Conservation (phyloP, 23 tunicate genomes). For the Halocynthia aurantium region DNA sequence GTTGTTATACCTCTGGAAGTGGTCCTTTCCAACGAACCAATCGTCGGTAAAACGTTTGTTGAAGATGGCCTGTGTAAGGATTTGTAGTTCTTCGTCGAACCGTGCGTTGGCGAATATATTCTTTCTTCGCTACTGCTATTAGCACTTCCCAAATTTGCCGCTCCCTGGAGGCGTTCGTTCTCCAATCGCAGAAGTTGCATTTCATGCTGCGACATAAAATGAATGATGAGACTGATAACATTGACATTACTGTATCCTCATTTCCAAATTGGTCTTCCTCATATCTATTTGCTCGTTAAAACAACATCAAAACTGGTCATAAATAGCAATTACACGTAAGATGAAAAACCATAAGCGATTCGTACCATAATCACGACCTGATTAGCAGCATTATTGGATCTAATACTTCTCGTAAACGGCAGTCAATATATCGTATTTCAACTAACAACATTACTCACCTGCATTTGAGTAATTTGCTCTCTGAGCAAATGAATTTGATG, state of each 20-base stretch:
- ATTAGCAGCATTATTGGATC: too few relatives aligned
- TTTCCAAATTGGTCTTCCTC: too few relatives aligned
- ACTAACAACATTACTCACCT: constrained; percentile 27
- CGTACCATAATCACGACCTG: too few relatives aligned
- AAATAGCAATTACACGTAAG: too few relatives aligned
- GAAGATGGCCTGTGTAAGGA: background rate
- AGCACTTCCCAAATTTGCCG: background rate
- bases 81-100: background rate
- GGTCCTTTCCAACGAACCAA: too few relatives aligned
- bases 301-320: too few relatives aligned
- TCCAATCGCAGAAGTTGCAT: constrained; percentile 75
- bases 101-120: background rate
- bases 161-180: constrained; percentile 65
- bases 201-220: constrained; percentile 40
- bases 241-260: too few relatives aligned
- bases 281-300: too few relatives aligned
- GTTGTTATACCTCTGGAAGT: background rate
- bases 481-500: constrained; percentile 86
- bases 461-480: constrained; percentile 90
- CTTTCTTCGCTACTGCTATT: background rate
- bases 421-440: background rate
- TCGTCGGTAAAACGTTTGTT: background rate
- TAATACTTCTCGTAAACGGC: too few relatives aligned
- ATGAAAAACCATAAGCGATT: too few relatives aligned
- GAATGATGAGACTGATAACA: too few relatives aligned